These are phyloP conservation scores for Coecobrya sp. DNA, from an alignment of 2,888 invertebrate genomes.

Conservation along the genomic window DNA sequence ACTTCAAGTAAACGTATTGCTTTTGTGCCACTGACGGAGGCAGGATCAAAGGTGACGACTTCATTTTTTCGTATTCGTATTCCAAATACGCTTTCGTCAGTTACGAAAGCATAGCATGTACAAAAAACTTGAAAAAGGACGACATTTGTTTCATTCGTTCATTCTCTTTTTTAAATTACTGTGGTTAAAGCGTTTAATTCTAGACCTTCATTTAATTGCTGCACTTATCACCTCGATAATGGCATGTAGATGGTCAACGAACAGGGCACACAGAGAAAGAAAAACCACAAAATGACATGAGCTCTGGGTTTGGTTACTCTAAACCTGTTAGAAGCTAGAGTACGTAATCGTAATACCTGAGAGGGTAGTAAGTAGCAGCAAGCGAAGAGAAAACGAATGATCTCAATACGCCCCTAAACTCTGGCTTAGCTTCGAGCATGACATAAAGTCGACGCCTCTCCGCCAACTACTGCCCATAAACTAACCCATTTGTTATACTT, in stretches of 20 bases:
- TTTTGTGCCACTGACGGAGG: slow-evolving; percentile 30
- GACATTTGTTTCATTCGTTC: background rate
- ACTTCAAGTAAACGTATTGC: background rate
- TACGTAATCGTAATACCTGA: background rate
- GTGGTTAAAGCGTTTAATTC: slow-evolving; percentile 57
- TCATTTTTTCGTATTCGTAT: slow-evolving; percentile 2
- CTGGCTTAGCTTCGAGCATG: slow-evolving; percentile 12
- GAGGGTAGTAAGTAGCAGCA: background rate
- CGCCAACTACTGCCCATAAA: slow-evolving; percentile 52
- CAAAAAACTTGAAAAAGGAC: background rate
- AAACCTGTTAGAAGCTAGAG: slow-evolving; percentile 30
- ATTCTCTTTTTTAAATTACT: slow-evolving; percentile 23
- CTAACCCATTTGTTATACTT: slow-evolving; percentile 76
- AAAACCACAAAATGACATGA: slow-evolving; percentile 57
- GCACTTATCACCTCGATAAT: slow-evolving; percentile 57
- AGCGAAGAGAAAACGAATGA: background rate
- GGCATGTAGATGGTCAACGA: background rate
- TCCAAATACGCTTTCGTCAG: slow-evolving; percentile 20
- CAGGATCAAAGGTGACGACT: slow-evolving; percentile 56
- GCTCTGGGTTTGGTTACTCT: background rate
- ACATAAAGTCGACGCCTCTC: slow-evolving; percentile 62
- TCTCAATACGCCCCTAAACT: slow-evolving; percentile 65
- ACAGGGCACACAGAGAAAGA: slow-evolving; percentile 11
- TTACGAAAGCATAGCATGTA: background rate
- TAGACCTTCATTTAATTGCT: slow-evolving; percentile 58